These are phyloP conservation scores for Cryptotermes secundus DNA, from an alignment of 1,140 invertebrate species.

Conservation along the genomic window DNA sequence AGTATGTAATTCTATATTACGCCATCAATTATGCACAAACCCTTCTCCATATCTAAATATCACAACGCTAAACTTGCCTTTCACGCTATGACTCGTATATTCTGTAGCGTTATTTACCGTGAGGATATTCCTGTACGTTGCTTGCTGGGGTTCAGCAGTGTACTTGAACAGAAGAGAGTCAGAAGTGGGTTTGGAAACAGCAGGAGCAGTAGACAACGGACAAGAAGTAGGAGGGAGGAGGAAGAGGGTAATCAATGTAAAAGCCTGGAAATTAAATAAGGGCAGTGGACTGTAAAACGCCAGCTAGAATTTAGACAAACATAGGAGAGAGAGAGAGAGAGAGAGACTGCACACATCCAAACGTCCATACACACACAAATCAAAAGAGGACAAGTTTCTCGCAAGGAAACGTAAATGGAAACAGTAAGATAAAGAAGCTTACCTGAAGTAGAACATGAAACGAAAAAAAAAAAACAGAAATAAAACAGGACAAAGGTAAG, in stretches of 20 bases:
- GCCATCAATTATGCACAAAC: not conserved
- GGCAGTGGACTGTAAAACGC: not conserved
- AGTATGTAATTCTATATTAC: not conserved
- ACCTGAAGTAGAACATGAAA: not conserved
- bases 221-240: not conserved
- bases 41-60: not conserved
- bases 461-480: not conserved
- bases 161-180: not conserved
- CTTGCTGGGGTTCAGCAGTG: not conserved
- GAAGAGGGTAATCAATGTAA: slow-evolving; percentile 12
- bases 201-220: not conserved
- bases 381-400: not conserved
- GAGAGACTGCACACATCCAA: no score
- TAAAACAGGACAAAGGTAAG: no score
- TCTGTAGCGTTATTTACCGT: not conserved
- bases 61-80: not conserved
- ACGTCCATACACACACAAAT: not conserved
- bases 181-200: not conserved
- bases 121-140: not conserved
- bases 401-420: not conserved
- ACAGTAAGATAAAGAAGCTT: not conserved
- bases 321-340: not conserved
- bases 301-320: slow-evolving; percentile 19
- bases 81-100: not conserved
- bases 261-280: slow-evolving; percentile 20